These are phyloP conservation scores for Gymnocephalus cernua DNA, from an alignment of 2,113 vertebrate genomes.

Conservation along the genomic window DNA sequence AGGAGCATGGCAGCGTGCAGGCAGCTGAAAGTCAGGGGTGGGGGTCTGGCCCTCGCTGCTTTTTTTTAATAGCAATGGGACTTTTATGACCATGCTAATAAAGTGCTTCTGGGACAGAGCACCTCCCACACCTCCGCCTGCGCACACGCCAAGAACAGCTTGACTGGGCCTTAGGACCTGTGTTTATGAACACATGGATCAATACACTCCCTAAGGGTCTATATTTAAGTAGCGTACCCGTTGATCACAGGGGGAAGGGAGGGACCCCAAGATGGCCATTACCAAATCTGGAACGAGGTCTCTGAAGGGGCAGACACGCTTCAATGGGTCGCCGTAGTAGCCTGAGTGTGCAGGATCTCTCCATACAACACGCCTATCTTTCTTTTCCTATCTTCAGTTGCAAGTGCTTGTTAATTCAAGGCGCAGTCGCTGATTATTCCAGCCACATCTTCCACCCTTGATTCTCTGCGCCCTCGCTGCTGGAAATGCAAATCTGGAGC, in stretches of 20 bases:
- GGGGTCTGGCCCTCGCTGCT: slow-evolving; percentile 49
- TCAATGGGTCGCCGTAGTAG: slow-evolving; percentile 20
- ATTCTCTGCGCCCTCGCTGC: slow-evolving; percentile 63
- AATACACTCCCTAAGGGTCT: slow-evolving; percentile 73
- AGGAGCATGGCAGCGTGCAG: slow-evolving; percentile 56
- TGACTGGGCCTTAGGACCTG: slow-evolving; percentile 67
- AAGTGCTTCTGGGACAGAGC: slow-evolving; percentile 70
- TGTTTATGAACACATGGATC: slow-evolving; percentile 77
- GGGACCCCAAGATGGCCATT: slow-evolving; percentile 53
- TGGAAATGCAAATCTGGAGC: slow-evolving; percentile 77
- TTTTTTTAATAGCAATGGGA: slow-evolving; percentile 68
- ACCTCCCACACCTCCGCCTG: slow-evolving; percentile 71
- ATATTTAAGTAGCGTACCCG: slow-evolving; percentile 68
- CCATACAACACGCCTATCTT: not conserved
- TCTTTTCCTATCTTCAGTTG: slow-evolving; percentile 1
- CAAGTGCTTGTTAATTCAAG: slow-evolving; percentile 64
- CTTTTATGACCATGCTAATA: slow-evolving; percentile 82
- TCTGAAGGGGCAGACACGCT: slow-evolving; percentile 37
- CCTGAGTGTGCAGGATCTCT: not conserved
- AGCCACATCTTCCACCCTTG: slow-evolving; percentile 74
- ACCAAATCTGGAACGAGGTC: slow-evolving; percentile 47
- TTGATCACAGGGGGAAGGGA: slow-evolving; percentile 53
- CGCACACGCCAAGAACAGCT: slow-evolving; percentile 71
- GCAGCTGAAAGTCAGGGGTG: slow-evolving; percentile 56
- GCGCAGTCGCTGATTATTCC: slow-evolving; percentile 69